phyloP scores from a whole-genome alignment of 2,888 invertebrate species.

The Sphaerophoria rueppellii region DNA sequence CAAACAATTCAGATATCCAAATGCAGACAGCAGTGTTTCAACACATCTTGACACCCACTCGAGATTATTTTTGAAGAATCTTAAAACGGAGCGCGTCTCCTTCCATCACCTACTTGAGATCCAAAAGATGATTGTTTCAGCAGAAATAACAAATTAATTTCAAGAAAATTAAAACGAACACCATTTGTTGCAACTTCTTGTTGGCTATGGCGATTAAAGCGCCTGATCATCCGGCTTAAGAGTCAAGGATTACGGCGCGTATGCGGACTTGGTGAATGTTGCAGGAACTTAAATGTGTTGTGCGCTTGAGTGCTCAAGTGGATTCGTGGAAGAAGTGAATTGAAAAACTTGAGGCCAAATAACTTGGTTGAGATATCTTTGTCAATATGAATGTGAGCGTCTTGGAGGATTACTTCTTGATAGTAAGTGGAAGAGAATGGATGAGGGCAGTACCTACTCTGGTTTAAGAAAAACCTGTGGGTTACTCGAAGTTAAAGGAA shows the following conservation, averaged over 20 bases:
- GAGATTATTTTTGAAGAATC: conserved; percentile 5
- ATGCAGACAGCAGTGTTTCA: conserved; percentile 43
- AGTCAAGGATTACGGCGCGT: conserved; percentile 49
- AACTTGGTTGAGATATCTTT: conserved; percentile 45
- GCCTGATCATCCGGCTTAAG: conserved; percentile 37
- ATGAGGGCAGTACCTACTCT: no score
- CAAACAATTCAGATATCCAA: conserved; percentile 51
- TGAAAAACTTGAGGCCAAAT: conserved; percentile 7
- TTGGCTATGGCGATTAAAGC: conserved; percentile 20
- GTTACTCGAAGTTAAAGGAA: no score
- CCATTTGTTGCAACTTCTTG: conserved; percentile 3
- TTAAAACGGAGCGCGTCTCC: conserved; percentile 36
- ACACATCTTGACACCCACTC: conserved; percentile 50
- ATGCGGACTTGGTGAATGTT: neutral
- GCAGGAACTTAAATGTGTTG: conserved; percentile 56
- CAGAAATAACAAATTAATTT: conserved; percentile 70
- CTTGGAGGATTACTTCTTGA: no score
- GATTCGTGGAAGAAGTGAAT: conserved; percentile 29
- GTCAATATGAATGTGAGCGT: no score
- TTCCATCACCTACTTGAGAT: conserved; percentile 40
- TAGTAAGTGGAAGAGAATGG: no score
- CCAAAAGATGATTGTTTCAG: conserved; percentile 63
- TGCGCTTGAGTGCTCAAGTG: conserved; percentile 47
- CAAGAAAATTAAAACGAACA: conserved; percentile 52
- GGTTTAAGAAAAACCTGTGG: no score